Conservation (phyloP, 2,113 vertebrate species). For the Delphinapterus leucas region DNA sequence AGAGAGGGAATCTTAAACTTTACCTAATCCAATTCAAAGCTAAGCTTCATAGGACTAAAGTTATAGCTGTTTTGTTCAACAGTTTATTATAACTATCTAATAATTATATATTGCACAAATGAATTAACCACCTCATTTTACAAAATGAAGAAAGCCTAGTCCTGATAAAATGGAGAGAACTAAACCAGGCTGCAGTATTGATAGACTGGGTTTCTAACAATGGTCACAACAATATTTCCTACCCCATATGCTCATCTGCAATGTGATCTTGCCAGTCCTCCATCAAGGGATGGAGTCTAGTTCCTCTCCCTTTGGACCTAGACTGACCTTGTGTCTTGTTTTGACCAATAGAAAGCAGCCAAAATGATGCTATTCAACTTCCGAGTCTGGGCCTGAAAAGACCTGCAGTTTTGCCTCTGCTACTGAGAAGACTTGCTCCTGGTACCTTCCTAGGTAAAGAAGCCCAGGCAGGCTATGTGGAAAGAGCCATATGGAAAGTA, state of each 20-base stretch:
- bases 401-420: neutral
- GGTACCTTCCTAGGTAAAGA: neutral
- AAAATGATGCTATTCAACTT: neutral
- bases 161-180: neutral
- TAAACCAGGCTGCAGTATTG: neutral
- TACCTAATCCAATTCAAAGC: neutral
- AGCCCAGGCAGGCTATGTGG: neutral
- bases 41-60: neutral
- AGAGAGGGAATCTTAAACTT: neutral
- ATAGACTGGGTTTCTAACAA: neutral
- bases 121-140: neutral
- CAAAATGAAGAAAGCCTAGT: neutral
- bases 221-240: neutral
- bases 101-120: neutral
- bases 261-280: neutral
- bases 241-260: neutral
- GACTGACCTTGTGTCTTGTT: neutral
- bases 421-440: neutral
- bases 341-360: neutral
- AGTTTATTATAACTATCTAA: neutral
- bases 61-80: neutral
- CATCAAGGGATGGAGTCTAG: no score
- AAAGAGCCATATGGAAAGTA: neutral
- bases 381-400: neutral
- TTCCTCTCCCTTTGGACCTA: neutral